Base-by-base conservation (phyloP, 2,113 vertebrate genomes). In the Gobiocypris rarus region DNA sequence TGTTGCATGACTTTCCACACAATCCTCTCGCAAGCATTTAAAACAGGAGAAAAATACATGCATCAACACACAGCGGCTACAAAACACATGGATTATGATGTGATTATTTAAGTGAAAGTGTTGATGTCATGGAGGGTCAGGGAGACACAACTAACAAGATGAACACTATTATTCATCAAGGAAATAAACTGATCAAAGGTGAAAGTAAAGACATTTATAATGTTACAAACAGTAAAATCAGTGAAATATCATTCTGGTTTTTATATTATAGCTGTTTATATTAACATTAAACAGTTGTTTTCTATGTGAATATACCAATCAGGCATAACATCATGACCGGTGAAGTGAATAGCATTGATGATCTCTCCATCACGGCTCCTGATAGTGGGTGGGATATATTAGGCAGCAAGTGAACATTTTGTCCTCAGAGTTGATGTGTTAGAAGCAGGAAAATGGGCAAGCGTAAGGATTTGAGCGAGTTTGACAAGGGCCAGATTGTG, bases 1-100 rank as follows among this genome's bases (percentile, higher is more conserved):
- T 97, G 95, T 93, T 98, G 97, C 97, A 98, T 98, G 91, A 95
- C 95, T 93, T 93, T 96, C 97, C 97, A 99, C 91, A 99, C 95
- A 95, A 93, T 98, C 97, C 96, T 97, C 97, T 99, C 96, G 95
- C 95, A 95, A 94, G 96, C 96, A 95, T 93, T 89, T 89, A 92
- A 94, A 88, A 92, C 90, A 93, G 90, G 84, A 81, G 87, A n/a
- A n/a, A n/a, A n/a, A n/a, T n/a, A n/a, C n/a, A n/a, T n/a, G n/a
- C 80, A 89, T 70, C 87, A 10, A 76, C 52, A 88, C 63, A 84
- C 34, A 73, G 45, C 84, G 83, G 63, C 28, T 67, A 58, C 75
- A 22, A 63, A 28, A 26, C n/a, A 58, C n/a, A 28, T 14, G 2
- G 11, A 5, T 26, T 14, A 14, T 26, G 4, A 4, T 26, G 2